These are phyloP conservation scores for Drosophila ficusphila DNA, from an alignment of 1,140 invertebrate species.

Conservation along the genomic window DNA sequence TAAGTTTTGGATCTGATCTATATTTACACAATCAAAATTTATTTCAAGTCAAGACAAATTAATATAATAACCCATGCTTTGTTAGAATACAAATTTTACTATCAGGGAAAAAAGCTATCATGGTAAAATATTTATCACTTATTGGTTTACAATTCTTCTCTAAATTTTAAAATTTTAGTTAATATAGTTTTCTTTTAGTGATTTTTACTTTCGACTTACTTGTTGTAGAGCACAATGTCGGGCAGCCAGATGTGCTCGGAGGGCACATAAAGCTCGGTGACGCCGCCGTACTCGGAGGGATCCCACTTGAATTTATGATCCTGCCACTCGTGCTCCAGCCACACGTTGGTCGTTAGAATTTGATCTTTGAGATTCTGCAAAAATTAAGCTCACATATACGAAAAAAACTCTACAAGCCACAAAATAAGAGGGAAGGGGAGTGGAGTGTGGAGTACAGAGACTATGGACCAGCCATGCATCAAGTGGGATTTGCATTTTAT, in stretches of 20 bases:
- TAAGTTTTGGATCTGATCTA: too few species aligned
- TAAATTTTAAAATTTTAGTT: constrained; percentile 38
- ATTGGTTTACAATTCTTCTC: too few species aligned
- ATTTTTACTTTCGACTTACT: constrained; percentile 87
- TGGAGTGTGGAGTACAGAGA: not conserved
- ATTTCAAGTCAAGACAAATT: too few species aligned
- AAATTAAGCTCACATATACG: constrained; percentile 24
- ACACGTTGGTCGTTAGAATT: constrained; percentile 97
- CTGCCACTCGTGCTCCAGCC: constrained; percentile 98
- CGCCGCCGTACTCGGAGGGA: constrained; percentile 96
- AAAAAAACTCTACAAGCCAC: constrained; percentile 7
- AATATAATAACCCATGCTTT: too few species aligned
- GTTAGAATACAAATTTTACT: too few species aligned
- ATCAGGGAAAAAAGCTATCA: too few species aligned
- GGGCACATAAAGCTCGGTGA: constrained; percentile 95
- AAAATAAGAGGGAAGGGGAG: constrained; percentile 1
- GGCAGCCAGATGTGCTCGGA: constrained; percentile 97
- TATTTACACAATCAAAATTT: too few species aligned
- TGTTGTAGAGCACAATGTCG: constrained; percentile 98
- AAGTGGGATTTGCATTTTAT: constrained; percentile 66
- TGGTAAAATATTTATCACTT: too few species aligned
- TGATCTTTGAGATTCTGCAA: constrained; percentile 96
- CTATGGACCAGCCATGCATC: constrained; percentile 60
- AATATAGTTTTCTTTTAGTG: not conserved
- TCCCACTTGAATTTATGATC: constrained; percentile 99